Conservation (phyloP, 2,888 invertebrate species). For the Horisme vitalbata region DNA sequence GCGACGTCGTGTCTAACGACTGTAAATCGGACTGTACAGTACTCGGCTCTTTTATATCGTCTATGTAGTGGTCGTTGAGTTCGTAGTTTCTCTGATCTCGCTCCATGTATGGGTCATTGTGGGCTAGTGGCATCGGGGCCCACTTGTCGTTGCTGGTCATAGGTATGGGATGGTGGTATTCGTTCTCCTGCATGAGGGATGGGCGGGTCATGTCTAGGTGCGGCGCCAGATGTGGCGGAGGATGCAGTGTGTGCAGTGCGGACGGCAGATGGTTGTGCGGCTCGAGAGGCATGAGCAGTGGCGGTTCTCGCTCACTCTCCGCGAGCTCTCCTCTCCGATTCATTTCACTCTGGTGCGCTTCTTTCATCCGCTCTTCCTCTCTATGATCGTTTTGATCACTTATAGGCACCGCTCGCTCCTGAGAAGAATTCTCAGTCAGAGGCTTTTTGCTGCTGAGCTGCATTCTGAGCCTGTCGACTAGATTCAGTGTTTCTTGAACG, state of each 20-base stretch:
- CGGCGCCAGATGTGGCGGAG: constrained; percentile 31
- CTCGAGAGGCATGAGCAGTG: not conserved
- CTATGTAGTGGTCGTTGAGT: constrained; percentile 47
- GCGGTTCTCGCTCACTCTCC: not conserved
- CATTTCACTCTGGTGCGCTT: constrained; percentile 10
- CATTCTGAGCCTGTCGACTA: constrained; percentile 92
- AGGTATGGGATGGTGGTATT: constrained; percentile 47
- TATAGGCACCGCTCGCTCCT: constrained; percentile 53
- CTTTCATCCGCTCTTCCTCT: constrained; percentile 37
- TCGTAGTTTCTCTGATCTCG: constrained; percentile 56
- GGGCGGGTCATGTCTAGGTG: constrained; percentile 20
- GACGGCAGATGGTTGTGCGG: not conserved
- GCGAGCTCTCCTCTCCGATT: not conserved
- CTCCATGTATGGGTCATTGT: constrained; percentile 42
- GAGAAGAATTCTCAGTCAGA: constrained; percentile 69
- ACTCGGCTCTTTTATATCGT: constrained; percentile 60
- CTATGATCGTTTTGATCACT: constrained; percentile 51
- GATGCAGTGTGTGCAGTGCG: constrained; percentile 35
- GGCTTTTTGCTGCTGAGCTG: constrained; percentile 87
- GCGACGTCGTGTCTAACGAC: constrained; percentile 72
- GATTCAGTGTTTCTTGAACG: constrained; percentile 90
- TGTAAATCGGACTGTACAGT: constrained; percentile 56
- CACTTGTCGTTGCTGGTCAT: constrained; percentile 62
- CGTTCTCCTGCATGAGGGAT: constrained; percentile 41
- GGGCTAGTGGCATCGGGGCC: constrained; percentile 46